Conservation (phyloP, 2,888 invertebrate genomes). For the Mythimna vitellina region DNA sequence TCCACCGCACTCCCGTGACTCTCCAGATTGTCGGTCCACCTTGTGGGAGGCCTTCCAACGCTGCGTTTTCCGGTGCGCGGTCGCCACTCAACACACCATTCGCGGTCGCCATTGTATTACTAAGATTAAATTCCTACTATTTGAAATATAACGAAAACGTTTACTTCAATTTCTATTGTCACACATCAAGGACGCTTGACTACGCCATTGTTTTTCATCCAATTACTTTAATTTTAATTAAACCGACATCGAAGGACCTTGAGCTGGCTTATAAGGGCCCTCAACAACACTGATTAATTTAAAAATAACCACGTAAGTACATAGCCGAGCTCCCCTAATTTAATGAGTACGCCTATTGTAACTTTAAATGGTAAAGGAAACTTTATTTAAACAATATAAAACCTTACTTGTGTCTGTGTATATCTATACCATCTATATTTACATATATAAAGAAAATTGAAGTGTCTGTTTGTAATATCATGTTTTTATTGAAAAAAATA, state of each 20-base stretch:
- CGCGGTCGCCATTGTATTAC: too few relatives aligned
- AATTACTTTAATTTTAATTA: conserved; percentile 36
- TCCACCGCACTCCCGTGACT: too few relatives aligned
- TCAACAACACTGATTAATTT: conserved; percentile 37
- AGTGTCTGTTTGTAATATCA: too few relatives aligned
- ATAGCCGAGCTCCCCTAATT: conserved; percentile 38
- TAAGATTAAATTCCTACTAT: background rate
- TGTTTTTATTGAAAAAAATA: too few relatives aligned
- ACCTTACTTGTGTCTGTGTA: background rate
- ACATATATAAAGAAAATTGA: too few relatives aligned
- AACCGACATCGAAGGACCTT: conserved; percentile 37
- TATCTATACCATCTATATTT: too few relatives aligned
- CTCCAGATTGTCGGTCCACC: too few relatives aligned
- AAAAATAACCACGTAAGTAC: conserved; percentile 35
- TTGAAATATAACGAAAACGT: background rate
- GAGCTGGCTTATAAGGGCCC: conserved; percentile 30
- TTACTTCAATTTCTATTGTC: conserved; percentile 7
- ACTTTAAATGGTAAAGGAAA: conserved; percentile 27
- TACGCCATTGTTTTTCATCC: background rate
- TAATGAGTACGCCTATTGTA: conserved; percentile 25
- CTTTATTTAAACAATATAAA: conserved; percentile 12
- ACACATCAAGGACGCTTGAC: conserved; percentile 1
- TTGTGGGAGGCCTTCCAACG: too few relatives aligned
- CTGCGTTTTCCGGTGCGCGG: too few relatives aligned
- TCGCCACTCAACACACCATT: too few relatives aligned